Base-by-base conservation (phyloP, 2,797 vertebrate species). In the Babyrousa celebensis region DNA sequence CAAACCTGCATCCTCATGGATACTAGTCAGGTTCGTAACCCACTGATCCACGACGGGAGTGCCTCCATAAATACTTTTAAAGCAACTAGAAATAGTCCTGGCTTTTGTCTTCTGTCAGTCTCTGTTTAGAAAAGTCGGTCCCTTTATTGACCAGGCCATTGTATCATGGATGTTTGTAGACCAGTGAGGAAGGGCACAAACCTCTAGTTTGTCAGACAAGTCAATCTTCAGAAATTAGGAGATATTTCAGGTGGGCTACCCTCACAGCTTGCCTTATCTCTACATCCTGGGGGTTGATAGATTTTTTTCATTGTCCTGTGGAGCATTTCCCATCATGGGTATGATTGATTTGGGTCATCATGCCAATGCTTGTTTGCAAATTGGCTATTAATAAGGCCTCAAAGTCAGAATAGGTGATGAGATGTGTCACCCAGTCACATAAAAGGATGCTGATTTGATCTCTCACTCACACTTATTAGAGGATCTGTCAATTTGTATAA, bases 401-500 rank as follows among this genome's bases (percentile, higher is more conserved):
- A 78, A 78, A 94, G 77, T 93, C 94, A 96, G 89, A 93, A 92
- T 72, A 95, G 94, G 78, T 83, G 74, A 95, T 96, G 67, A 89
- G 80, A 96, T 85, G 14, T 96, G 58, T 87, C 91, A 96, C 27
- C 48, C 32, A 65, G 65, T 93, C 70, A 90, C 60, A 91, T 84
- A 93, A 96, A 91, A 92, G 43, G 89, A 94, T 97, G 87, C 43
- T 97, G 94, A 97, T 97, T 92, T 97, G 70, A 96, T 95, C 77
- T 85, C 36, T 95, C 75, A 74, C 79, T 95, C 88, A 79, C 17
- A 93, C 48, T 95, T 95, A 89, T 62, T 97, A 97, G 72, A 95
- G 29, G 32, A 92, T 96, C 80, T 94, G 48, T 89, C 84, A 85
- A 58, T 93, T 97, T 97, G 36, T 36, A 94, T 96, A 97, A 94